Percentiles rank a stretch among this genome's conserved stretches.
Evolutionary conservation across 2,797 vertebrate species (phyloP).

Genomic region (Enteromius trimaculatus): DNA sequence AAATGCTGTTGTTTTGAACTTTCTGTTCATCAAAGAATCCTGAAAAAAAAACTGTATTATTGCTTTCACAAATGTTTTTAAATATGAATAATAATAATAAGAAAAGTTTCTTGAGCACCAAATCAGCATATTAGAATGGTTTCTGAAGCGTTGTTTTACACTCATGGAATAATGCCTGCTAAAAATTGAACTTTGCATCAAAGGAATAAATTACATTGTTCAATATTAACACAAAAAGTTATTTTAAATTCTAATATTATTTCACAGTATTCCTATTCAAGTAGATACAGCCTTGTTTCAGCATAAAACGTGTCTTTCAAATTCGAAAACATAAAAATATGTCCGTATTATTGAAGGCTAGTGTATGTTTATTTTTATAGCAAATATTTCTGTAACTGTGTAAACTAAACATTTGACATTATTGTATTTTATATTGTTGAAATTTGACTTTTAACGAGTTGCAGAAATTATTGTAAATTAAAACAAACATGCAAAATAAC

Average conservation of each 20-base stretch:
- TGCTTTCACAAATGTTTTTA: neutral
- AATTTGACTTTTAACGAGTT: neutral
- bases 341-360: neutral
- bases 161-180: neutral
- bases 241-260: neutral
- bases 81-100: neutral
- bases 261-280: neutral
- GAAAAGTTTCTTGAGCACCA: neutral
- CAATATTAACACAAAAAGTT: neutral
- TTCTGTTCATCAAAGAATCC: neutral
- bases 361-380: neutral
- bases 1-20: neutral
- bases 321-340: neutral
- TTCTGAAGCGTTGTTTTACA: neutral
- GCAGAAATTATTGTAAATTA: neutral
- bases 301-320: neutral
- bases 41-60: neutral
- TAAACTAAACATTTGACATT: neutral
- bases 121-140: neutral
- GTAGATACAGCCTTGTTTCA: neutral
- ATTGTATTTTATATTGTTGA: no score
- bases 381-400: constrained; percentile 9
- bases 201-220: neutral
- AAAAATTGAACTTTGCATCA: neutral
- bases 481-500: neutral